Evolutionary conservation across 2,113 vertebrate species (phyloP).

Genomic region (Sinocyclocheilus anophthalmus): DNA sequence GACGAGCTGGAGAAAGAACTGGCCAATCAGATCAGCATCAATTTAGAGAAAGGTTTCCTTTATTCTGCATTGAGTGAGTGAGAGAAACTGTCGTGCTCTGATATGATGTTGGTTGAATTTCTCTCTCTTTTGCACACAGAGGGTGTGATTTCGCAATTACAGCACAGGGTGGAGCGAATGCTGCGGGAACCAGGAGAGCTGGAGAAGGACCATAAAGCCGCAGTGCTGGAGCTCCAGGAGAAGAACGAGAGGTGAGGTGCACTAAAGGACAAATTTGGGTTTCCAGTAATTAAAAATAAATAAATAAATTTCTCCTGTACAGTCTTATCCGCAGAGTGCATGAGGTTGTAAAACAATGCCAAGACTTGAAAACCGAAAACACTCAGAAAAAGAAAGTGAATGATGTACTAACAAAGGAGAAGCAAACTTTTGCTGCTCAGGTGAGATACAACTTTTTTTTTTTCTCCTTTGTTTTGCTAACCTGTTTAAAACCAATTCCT

Average conservation of each 20-base stretch:
- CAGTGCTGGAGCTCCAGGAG: conserved; percentile 75
- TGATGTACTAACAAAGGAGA: conserved; percentile 79
- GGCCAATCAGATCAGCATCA: conserved; percentile 68
- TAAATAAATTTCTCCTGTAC: not conserved
- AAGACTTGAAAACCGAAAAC: conserved; percentile 81
- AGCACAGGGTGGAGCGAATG: conserved; percentile 78
- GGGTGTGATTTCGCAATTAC: conserved; percentile 67
- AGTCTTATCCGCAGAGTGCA: conserved; percentile 80
- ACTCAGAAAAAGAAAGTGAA: conserved; percentile 82
- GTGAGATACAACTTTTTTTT: conserved; percentile 53
- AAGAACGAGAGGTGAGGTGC: conserved; percentile 78
- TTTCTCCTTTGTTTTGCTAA: not conserved
- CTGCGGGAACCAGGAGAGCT: conserved; percentile 75
- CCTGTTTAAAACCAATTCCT: not conserved
- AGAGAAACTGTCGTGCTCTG: not conserved
- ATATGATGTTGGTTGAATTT: not conserved
- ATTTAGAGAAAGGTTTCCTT: conserved; percentile 78
- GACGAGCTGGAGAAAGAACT: conserved; percentile 81
- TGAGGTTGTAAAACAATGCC: conserved; percentile 79
- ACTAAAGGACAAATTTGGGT: not conserved
- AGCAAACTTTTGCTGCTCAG: conserved; percentile 82
- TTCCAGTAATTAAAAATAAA: not conserved
- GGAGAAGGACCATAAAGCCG: conserved; percentile 71
- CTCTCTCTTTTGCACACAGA: conserved; percentile 21
- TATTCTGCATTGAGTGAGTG: not conserved